Evolutionary conservation across 2,888 invertebrate species (phyloP).

Genomic region (Barypeithes pellucidus): DNA sequence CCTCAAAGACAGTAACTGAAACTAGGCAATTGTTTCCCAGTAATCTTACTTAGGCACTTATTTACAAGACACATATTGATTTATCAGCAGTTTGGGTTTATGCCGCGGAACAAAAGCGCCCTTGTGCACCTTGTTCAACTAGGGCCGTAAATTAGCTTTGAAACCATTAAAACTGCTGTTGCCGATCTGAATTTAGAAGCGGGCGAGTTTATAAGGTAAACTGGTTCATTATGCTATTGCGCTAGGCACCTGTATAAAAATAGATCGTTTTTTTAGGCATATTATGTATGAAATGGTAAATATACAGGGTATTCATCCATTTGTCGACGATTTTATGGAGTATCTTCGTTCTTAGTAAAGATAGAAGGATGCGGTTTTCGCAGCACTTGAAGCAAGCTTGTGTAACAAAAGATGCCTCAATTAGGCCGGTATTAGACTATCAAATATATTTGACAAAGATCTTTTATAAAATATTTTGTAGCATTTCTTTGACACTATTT

Average conservation of each 20-base stretch:
- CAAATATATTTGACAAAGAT: too few relatives aligned
- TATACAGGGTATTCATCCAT: too few relatives aligned
- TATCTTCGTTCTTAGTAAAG: too few relatives aligned
- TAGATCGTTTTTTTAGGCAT: too few relatives aligned
- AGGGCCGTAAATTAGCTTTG: conserved; percentile 56
- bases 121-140: conserved; percentile 52
- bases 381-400: too few relatives aligned
- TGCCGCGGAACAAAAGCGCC: conserved; percentile 36
- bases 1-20: conserved; percentile 13
- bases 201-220: conserved; percentile 59
- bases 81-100: conserved; percentile 37
- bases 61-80: conserved; percentile 43
- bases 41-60: conserved; percentile 31
- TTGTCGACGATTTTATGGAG: too few relatives aligned
- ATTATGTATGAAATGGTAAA: too few relatives aligned
- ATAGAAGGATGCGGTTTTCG: too few relatives aligned
- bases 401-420: too few relatives aligned
- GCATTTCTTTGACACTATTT: too few relatives aligned
- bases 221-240: conserved; percentile 61
- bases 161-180: conserved; percentile 57
- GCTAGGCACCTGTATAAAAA: not conserved
- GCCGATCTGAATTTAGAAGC: conserved; percentile 60
- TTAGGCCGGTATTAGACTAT: too few relatives aligned
- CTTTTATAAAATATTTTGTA: too few relatives aligned
- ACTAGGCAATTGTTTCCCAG: conserved; percentile 29